A percentile compares a stretch with the other conserved stretches of the same genome.
phyloP scores from a whole-genome alignment of 92 coral and sea anemone species.

The Porites rus region DNA sequence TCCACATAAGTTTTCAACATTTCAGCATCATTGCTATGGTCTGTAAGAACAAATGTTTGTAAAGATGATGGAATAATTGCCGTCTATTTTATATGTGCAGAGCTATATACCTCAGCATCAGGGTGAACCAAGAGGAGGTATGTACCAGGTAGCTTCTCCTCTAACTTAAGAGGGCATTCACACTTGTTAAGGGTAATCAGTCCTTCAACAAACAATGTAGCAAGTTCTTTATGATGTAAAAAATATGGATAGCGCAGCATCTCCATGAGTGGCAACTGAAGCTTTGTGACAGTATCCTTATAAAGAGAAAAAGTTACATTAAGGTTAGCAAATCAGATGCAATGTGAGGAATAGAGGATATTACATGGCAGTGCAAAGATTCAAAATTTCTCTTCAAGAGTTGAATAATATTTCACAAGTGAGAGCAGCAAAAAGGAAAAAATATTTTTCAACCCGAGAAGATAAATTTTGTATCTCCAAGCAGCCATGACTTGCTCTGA shows the following conservation, averaged over 20 bases:
- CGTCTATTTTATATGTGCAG: not conserved
- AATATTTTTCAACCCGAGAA: no score
- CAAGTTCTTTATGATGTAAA: constrained; percentile 67
- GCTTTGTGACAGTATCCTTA: constrained; percentile 33
- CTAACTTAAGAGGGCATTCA: constrained; percentile 62
- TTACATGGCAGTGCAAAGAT: no score
- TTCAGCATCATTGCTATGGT: no score
- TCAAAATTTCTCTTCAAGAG: no score
- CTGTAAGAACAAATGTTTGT: no score
- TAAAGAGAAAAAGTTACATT: not conserved
- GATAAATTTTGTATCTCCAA: no score
- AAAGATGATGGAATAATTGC: not conserved
- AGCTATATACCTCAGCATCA: constrained; percentile 56
- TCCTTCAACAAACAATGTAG: constrained; percentile 67
- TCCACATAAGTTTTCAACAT: no score
- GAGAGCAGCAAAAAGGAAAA: no score
- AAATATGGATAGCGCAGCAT: constrained; percentile 81
- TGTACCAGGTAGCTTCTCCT: constrained; percentile 80
- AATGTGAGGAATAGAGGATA: no score
- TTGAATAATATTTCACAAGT: no score
- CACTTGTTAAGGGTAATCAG: constrained; percentile 66
- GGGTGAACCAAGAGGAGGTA: constrained; percentile 86
- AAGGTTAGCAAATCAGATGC: no score
- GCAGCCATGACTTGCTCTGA: no score
- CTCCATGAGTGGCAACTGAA: constrained; percentile 80